Base-by-base conservation (phyloP, 2,888 invertebrate species). In the Ecliptopera silaceata region DNA sequence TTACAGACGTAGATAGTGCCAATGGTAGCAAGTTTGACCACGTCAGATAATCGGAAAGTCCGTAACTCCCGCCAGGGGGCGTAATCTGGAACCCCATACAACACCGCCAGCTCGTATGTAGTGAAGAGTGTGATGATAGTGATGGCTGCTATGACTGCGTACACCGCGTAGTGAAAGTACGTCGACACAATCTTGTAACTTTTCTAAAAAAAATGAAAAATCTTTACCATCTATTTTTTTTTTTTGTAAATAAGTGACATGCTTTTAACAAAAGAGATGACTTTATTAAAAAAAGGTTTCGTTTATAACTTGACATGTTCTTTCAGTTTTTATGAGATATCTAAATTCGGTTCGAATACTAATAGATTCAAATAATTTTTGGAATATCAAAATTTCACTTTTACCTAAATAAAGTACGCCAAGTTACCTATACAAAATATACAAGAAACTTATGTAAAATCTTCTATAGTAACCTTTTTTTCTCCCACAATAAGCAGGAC, bases 201-300 rank as follows among this genome's bases (percentile, higher is more conserved):
- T 41, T 57, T 44, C 57, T 57, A 47, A 8, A 56, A 56, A 6
- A n/a, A 44, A 44, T 42, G 11, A 3, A n/a, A n/a, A n/a, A n/a
- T n/a, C n/a, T n/a, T n/a, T n/a, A n/a, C n/a, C n/a, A n/a, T n/a
- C n/a, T n/a, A n/a, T n/a, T n/a, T n/a, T n/a, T n/a, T n/a, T n/a
- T n/a, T n/a, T n/a, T n/a, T n/a, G n/a, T n/a, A n/a, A n/a, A n/a
- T n/a, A n/a, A n/a, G n/a, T n/a, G n/a, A n/a, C n/a, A n/a, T n/a
- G n/a, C n/a, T n/a, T n/a, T n/a, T n/a, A n/a, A n/a, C n/a, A n/a
- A n/a, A n/a, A n/a, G n/a, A n/a, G n/a, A n/a, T n/a, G n/a, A n/a
- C n/a, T n/a, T n/a, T n/a, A n/a, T n/a, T n/a, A n/a, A n/a, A n/a
- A n/a, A n/a, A n/a, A n/a, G n/a, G n/a, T n/a, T n/a, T n/a, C n/a